A percentile compares a stretch with the other conserved stretches of the same genome.
Conservation (phyloP, 1,140 invertebrate genomes). For the Chionoecetes opilio region DNA sequence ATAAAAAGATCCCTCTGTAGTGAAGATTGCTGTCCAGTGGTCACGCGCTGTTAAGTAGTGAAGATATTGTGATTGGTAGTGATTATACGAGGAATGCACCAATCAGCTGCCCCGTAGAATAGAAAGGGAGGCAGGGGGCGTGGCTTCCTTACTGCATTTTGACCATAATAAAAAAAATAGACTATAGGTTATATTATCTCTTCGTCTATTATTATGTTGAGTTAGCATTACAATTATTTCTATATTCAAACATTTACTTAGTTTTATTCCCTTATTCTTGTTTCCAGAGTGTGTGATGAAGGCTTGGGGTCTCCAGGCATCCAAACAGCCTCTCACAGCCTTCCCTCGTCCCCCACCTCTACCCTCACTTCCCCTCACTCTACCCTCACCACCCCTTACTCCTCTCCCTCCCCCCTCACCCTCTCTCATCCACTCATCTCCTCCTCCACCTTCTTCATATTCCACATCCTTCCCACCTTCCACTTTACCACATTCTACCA, state of each 20-base stretch:
- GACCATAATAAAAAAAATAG: too few relatives aligned
- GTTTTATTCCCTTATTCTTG: not conserved
- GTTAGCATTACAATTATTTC: not conserved
- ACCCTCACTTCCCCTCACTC: slow-evolving; percentile 6
- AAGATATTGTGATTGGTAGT: too few relatives aligned
- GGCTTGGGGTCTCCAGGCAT: not conserved
- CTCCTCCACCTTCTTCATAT: not conserved
- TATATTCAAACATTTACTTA: not conserved
- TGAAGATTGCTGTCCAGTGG: too few relatives aligned
- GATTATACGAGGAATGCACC: too few relatives aligned
- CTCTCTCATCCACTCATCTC: not conserved
- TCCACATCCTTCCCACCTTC: too few relatives aligned
- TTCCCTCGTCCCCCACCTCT: not conserved
- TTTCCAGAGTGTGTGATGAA: not conserved
- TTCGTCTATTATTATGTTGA: too few relatives aligned
- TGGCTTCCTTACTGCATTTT: too few relatives aligned
- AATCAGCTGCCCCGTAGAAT: too few relatives aligned
- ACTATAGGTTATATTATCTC: too few relatives aligned
- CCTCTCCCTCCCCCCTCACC: not conserved
- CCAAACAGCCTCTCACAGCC: not conserved
- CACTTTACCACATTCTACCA: not conserved
- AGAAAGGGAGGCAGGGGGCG: too few relatives aligned
- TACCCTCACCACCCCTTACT: not conserved
- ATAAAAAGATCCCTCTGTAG: too few relatives aligned
- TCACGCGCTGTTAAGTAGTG: too few relatives aligned